phyloP scores from a whole-genome alignment of 2,888 invertebrate genomes.

The Carcina quercana region DNA sequence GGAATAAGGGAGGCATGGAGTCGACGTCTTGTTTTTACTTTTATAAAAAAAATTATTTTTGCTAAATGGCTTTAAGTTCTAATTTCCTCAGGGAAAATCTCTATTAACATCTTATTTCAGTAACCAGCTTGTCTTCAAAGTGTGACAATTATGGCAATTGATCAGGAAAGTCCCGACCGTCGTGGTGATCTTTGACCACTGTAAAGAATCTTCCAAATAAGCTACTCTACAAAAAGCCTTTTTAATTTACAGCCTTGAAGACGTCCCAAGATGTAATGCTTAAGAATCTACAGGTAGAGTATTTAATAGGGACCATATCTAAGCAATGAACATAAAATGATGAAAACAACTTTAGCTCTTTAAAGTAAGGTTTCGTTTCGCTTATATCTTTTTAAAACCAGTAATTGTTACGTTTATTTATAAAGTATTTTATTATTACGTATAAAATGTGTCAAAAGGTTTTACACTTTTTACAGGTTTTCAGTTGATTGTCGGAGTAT shows the following conservation, averaged over 20 bases:
- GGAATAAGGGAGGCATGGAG: constrained; percentile 26
- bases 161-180: not conserved
- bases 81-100: not conserved
- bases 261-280: no score
- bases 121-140: not conserved
- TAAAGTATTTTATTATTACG: not conserved
- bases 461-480: not conserved
- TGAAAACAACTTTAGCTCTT: no score
- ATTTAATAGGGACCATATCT: no score
- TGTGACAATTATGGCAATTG: not conserved
- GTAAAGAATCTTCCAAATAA: no score
- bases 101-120: not conserved
- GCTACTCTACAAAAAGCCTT: no score
- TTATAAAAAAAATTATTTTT: no score
- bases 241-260: no score
- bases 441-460: not conserved
- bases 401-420: not conserved
- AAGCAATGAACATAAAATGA: no score
- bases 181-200: not conserved
- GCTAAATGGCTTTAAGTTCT: constrained; percentile 8
- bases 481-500: not conserved
- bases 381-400: not conserved
- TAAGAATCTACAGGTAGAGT: no score
- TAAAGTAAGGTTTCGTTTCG: not conserved
- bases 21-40: no score